A percentile compares a stretch with the other conserved stretches of the same genome.
phyloP scores from a whole-genome alignment of 2,888 invertebrate genomes.

The Aproaerema taeniolella region DNA sequence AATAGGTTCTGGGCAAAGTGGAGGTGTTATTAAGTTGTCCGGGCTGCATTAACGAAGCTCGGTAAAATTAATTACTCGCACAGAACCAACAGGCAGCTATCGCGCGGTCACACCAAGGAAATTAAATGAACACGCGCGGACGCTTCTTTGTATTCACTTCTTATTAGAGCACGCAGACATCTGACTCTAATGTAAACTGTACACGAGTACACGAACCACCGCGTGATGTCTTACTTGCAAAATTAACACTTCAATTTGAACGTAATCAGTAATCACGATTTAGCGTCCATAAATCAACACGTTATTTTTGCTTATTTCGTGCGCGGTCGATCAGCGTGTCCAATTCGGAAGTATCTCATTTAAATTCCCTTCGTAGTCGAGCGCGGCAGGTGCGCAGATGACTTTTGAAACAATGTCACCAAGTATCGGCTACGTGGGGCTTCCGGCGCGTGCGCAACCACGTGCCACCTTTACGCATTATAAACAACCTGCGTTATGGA shows the following conservation, averaged over 20 bases:
- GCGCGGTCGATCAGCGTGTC: slow-evolving; percentile 16
- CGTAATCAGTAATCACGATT: slow-evolving; percentile 4
- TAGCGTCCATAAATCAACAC: slow-evolving; percentile 1
- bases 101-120: slow-evolving; percentile 54
- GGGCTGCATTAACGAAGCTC: slow-evolving; percentile 44
- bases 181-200: slow-evolving; percentile 17
- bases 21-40: slow-evolving; percentile 44
- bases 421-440: slow-evolving; percentile 35
- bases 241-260: slow-evolving; percentile 9
- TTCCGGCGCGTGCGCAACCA: slow-evolving; percentile 63
- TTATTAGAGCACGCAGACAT: slow-evolving; percentile 29
- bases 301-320: slow-evolving; percentile 11
- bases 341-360: slow-evolving; percentile 36
- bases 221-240: slow-evolving; percentile 8
- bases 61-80: slow-evolving; percentile 61
- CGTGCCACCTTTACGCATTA: slow-evolving; percentile 41
- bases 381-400: slow-evolving; percentile 37
- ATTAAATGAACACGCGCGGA: slow-evolving; percentile 52
- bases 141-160: slow-evolving; percentile 36
- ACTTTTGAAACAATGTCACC: slow-evolving; percentile 42
- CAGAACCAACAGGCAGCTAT: slow-evolving; percentile 56
- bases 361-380: slow-evolving; percentile 42
- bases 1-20: slow-evolving; percentile 24
- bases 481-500: slow-evolving; percentile 33
- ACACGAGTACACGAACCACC: slow-evolving; percentile 2